These are phyloP conservation scores for Onychostruthus taczanowskii DNA, from an alignment of 2,113 vertebrate species.

Conservation along the genomic window DNA sequence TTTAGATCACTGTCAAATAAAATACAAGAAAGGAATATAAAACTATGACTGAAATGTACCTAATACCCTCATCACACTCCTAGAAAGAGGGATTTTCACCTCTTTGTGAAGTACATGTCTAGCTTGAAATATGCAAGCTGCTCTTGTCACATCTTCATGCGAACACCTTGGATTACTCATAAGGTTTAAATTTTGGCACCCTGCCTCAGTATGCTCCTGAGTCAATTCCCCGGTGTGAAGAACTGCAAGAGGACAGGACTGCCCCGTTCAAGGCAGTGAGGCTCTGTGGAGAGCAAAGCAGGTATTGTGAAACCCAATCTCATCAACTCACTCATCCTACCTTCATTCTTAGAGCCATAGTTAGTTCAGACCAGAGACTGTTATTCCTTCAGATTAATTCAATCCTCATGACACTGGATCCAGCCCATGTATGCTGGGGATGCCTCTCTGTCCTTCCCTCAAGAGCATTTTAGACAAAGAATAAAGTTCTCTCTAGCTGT, in stretches of 20 bases:
- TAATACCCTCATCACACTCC: neutral
- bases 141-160: neutral
- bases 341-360: neutral
- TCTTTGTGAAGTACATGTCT: neutral
- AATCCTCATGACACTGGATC: neutral
- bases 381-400: neutral
- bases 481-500: neutral
- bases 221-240: neutral
- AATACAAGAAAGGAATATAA: neutral
- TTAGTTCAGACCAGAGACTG: neutral
- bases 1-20: neutral
- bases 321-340: neutral
- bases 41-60: neutral
- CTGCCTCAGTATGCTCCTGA: neutral
- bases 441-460: neutral
- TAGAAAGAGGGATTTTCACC: neutral
- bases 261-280: fast-evolving
- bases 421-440: neutral
- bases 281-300: neutral
- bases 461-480: neutral
- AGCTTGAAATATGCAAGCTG: neutral
- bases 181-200: neutral
- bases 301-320: neutral
- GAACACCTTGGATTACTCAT: neutral
- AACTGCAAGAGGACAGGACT: neutral